Percentiles rank a stretch among this genome's conserved stretches.
These are phyloP conservation scores for Cherax destructor DNA, from an alignment of 1,140 invertebrate species.

Conservation along the genomic window DNA sequence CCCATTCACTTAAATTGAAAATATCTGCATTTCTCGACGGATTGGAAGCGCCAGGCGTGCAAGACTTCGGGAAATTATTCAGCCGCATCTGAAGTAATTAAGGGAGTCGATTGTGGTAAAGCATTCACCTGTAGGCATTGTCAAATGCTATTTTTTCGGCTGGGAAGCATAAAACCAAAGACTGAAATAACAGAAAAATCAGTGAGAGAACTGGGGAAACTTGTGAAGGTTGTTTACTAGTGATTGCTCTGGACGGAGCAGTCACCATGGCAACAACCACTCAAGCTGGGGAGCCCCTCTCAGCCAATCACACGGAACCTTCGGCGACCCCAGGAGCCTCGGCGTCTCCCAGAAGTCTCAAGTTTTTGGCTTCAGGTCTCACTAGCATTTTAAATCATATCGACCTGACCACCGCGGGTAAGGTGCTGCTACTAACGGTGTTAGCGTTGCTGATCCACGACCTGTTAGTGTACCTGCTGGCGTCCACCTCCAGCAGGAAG, in stretches of 20 bases:
- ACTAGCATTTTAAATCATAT: not conserved
- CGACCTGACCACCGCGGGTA: not conserved
- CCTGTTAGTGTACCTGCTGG: slow-evolving; percentile 30
- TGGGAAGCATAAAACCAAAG: not conserved
- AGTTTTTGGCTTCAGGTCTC: not conserved
- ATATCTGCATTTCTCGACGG: too few relatives aligned
- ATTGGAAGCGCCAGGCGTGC: too few relatives aligned
- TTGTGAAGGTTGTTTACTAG: not conserved
- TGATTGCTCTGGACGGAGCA: not conserved
- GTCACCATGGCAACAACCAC: not conserved
- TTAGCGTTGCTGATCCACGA: slow-evolving; percentile 18
- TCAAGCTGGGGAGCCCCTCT: not conserved
- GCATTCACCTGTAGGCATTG: not conserved
- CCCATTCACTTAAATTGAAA: too few relatives aligned
- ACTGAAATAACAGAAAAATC: not conserved
- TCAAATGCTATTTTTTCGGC: not conserved
- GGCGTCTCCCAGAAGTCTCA: not conserved
- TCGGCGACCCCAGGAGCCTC: not conserved
- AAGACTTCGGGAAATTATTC: not conserved
- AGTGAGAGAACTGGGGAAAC: not conserved
- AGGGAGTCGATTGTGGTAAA: not conserved
- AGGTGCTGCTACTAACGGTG: not conserved
- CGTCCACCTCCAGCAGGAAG: slow-evolving; percentile 44
- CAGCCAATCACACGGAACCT: not conserved
- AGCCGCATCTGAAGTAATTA: not conserved